Base-by-base conservation (phyloP, 2,888 invertebrate genomes). In the Machimus atricapillus region DNA sequence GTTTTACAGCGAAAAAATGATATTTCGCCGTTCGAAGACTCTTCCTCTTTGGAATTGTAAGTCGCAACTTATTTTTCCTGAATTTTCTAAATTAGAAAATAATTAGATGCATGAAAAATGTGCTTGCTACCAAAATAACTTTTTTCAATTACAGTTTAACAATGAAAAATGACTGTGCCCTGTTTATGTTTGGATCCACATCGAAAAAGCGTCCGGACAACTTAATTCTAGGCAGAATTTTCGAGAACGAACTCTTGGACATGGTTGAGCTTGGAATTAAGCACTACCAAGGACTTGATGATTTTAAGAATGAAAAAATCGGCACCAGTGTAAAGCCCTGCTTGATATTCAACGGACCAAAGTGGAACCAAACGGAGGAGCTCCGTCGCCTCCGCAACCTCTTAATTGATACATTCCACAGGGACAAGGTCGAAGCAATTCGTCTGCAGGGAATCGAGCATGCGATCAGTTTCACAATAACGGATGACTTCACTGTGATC, bases 161-260 rank as follows among this genome's bases (percentile, higher is more conserved):
- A 66, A 94, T 95, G 90, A 98, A 98, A 92, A 95, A 96, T 91
- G 98, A 99, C 92, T 95, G 97, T 16, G 95, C 98, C 0, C 92
- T 99, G 40, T 99, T 99, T 93, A 95, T 97, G 89, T 96, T 98
- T 91, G 97, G 96, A 3, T 97, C 97, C 1, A 97, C 98, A 91
- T 97, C 96, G 83, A 99, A 99, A 93, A 99, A 99, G 91, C 94
- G 98, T 16, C 99, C 99, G 0, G 95, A 98, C 91, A 99, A 98
- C 93, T 92, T 99, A 76, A 93, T 98, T 43, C 91, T 99, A 86
- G 98, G 98, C 0, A 94, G 99, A 89, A 96, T 97, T 91, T 99
- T 96, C 92, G 97, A 99, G 92, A 95, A 96, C 90, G 96, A 96
- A 87, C 93, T 99, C 43, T 93, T 99, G 87, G 99, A 99, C 91